Evolutionary conservation across 1,140 invertebrate species (phyloP), one percentile per base, ranked within the genome.

Genomic region (Trigoniulus corallinus): DNA sequence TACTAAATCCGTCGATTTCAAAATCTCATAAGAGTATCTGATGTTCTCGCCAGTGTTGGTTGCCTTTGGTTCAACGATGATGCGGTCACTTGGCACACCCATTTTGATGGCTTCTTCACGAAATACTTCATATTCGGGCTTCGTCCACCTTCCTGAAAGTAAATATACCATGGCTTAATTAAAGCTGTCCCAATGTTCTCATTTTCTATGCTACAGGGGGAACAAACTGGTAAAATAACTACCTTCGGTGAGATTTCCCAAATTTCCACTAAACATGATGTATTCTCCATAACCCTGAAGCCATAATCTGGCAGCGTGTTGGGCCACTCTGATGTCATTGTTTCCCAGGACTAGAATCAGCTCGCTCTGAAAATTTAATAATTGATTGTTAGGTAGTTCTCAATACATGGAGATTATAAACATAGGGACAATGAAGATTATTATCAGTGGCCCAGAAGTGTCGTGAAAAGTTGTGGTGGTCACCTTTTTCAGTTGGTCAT

Each of bases 11-110:
- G 12, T 18, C 15, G 39, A 20, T 2, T 43, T 15, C 13, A 52
- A n/a, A 47, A 52, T 23, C 10, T 47, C 37, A 20, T 52, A 39
- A 39, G 43, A 46, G 41, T 22, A 52, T 2, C 26, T 24, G 26
- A 52, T 37, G 26, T 52, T 52, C 27, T 52, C 43, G 21, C 50
- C 50, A 13, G 50, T 52, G 37, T 52, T 52, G 0, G 50, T 52
- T 4, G 50, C 50, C 2, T 26, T n/a, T 7, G 15, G 15, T 47
- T 52, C 50, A 15, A 52, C 10, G 21, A 52, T 46, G 12, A 52
- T 52, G 7, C 37, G n/a, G 7, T 45, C 18, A n/a, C 2, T 27
- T 10, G 50, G 50, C 2, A 52, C 50, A 2, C 50, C 50, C 12
- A 52, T 13, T 13, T 47, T 37, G 3, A 52, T 3, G n/a, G 50